Conservation (phyloP, 1,140 invertebrate species). For the Brachionus rotundiformis region DNA sequence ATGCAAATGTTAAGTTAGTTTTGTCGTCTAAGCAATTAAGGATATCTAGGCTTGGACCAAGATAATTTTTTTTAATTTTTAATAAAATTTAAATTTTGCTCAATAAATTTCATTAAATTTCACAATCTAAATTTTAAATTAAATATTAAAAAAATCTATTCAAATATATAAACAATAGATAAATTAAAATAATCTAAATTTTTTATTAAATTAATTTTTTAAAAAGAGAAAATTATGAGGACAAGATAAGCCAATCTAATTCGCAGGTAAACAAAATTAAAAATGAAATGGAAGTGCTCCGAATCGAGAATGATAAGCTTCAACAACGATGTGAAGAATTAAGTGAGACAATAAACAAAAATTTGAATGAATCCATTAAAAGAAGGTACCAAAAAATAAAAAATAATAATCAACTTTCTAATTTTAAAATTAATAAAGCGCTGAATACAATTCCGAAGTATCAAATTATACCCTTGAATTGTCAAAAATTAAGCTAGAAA, state of each 20-base stretch:
- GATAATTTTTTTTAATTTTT: not conserved
- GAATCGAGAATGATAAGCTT: constrained; percentile 21
- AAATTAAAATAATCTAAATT: not conserved
- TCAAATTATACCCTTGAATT: not conserved
- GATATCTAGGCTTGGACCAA: too few relatives aligned
- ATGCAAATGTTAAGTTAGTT: too few relatives aligned
- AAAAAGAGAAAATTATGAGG: constrained; percentile 37
- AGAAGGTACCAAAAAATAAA: not conserved
- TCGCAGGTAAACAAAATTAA: not conserved
- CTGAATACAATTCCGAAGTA: constrained; percentile 7
- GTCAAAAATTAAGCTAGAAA: constrained; percentile 5
- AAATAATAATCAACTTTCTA: not conserved
- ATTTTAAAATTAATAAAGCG: not conserved
- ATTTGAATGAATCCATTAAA: constrained; percentile 22
- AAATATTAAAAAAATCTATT: too few relatives aligned
- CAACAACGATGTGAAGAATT: not conserved
- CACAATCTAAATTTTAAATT: too few relatives aligned
- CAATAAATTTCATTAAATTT: not conserved
- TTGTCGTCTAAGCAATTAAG: too few relatives aligned
- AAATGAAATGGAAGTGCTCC: not conserved
- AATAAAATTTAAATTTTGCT: not conserved
- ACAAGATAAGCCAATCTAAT: constrained; percentile 10
- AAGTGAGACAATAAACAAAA: constrained; percentile 36
- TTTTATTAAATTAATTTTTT: not conserved
- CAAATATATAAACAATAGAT: not conserved